Percentiles rank a stretch among this genome's conserved stretches.
Evolutionary conservation across 2,797 vertebrate genomes (phyloP).

Genomic region (Ciconia nigra): DNA sequence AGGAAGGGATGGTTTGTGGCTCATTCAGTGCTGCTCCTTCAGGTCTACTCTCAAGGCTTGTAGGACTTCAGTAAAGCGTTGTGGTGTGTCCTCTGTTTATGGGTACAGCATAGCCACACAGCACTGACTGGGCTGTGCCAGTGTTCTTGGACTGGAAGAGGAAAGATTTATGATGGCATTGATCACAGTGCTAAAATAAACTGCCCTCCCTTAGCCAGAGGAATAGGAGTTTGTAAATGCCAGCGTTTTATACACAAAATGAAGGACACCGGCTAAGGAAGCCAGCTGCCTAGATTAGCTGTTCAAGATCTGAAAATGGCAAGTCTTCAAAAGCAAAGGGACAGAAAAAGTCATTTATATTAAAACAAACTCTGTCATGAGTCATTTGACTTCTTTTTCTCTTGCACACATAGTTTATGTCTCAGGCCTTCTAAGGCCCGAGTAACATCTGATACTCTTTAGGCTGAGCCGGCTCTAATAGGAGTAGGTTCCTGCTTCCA

Average conservation of each 20-base stretch:
- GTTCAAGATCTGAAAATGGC: constrained; percentile 31
- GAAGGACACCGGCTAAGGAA: not conserved
- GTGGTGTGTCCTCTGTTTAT: not conserved
- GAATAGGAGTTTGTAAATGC: constrained; percentile 1
- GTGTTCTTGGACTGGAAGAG: not conserved
- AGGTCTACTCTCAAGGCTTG: not conserved
- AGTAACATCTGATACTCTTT: constrained; percentile 72
- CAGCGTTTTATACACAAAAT: not conserved
- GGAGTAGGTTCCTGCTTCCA: constrained; percentile 40
- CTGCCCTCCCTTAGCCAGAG: not conserved
- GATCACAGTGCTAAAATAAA: constrained; percentile 52
- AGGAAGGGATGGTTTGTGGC: not conserved
- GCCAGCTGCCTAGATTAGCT: constrained; percentile 26
- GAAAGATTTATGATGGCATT: constrained; percentile 13
- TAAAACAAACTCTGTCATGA: constrained; percentile 73
- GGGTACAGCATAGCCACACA: not conserved
- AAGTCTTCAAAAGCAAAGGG: constrained; percentile 62
- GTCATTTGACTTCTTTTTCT: constrained; percentile 76
- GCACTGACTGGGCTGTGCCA: not conserved
- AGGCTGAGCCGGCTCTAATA: constrained; percentile 35
- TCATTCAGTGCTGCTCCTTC: not conserved
- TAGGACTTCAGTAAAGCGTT: not conserved
- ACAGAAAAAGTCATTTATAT: constrained; percentile 67
- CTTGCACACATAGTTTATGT: constrained; percentile 69
- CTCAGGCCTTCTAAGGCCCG: constrained; percentile 63